These are phyloP conservation scores for Andinoacara biseriatus DNA, from an alignment of 2,113 vertebrate genomes.

Conservation along the genomic window DNA sequence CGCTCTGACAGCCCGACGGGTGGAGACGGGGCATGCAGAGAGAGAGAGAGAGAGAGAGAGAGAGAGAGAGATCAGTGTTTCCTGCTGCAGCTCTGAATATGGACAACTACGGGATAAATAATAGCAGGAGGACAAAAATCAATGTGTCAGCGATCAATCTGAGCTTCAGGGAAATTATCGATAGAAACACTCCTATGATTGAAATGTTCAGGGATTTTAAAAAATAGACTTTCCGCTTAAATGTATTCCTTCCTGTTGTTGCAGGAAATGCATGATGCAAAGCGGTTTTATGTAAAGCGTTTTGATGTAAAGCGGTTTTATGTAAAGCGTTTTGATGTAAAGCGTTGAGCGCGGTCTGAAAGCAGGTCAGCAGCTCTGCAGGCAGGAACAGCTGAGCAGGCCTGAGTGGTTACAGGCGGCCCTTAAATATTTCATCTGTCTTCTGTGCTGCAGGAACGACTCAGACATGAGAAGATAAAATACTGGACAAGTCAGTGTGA, in stretches of 20 bases:
- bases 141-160: slow-evolving; percentile 16
- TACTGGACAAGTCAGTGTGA: background rate
- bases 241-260: background rate
- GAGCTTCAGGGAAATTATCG: background rate
- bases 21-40: slow-evolving; percentile 10
- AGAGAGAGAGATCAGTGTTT: background rate
- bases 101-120: background rate
- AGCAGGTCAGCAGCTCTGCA: slow-evolving; percentile 50
- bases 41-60: background rate
- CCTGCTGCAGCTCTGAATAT: slow-evolving; percentile 26
- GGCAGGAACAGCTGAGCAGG: slow-evolving; percentile 13
- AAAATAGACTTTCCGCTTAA: background rate
- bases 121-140: slow-evolving; percentile 15
- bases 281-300: too few species aligned
- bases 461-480: background rate
- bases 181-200: background rate
- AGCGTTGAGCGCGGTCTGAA: slow-evolving; percentile 21
- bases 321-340: background rate
- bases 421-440: slow-evolving; percentile 62
- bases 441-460: slow-evolving; percentile 16
- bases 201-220: background rate
- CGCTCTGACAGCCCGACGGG: slow-evolving; percentile 55
- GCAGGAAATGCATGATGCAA: background rate
- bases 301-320: background rate
- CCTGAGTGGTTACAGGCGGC: slow-evolving; percentile 39